Conservation (phyloP, 1,140 invertebrate genomes). For the Bombus soroeensis region DNA sequence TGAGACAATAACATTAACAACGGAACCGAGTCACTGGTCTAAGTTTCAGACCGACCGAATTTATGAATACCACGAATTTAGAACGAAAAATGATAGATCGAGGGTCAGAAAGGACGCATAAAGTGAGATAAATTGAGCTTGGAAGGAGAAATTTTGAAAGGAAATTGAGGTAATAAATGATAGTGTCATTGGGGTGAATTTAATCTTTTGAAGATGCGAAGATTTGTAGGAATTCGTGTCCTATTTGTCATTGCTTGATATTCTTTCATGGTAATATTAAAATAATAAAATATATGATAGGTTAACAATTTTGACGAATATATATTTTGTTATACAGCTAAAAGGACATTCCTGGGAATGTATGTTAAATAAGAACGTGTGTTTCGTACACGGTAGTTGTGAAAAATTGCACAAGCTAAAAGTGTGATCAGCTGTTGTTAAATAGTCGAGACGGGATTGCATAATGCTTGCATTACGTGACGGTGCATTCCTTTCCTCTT, state of each 20-base stretch:
- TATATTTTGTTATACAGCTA: background rate
- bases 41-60: background rate
- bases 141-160: too few relatives aligned
- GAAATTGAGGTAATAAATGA: too few relatives aligned
- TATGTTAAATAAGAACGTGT: too few relatives aligned
- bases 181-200: too few relatives aligned
- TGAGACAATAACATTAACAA: background rate
- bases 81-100: background rate
- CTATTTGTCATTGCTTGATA: background rate
- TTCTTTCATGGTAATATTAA: background rate
- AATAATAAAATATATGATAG: background rate
- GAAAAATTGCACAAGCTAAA: conserved; percentile 24
- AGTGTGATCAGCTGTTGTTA: conserved; percentile 66
- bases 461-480: conserved; percentile 59
- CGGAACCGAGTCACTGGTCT: background rate
- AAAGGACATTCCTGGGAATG: background rate
- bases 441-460: conserved; percentile 44
- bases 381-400: background rate
- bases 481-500: conserved; percentile 52
- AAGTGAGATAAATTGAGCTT: background rate
- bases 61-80: background rate
- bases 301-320: background rate
- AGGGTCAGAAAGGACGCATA: background rate
- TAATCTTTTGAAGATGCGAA: too few relatives aligned
- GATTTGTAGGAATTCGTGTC: too few relatives aligned